These are phyloP conservation scores for Sporophila hypoxantha DNA, from an alignment of 2,113 vertebrate genomes.

Conservation along the genomic window DNA sequence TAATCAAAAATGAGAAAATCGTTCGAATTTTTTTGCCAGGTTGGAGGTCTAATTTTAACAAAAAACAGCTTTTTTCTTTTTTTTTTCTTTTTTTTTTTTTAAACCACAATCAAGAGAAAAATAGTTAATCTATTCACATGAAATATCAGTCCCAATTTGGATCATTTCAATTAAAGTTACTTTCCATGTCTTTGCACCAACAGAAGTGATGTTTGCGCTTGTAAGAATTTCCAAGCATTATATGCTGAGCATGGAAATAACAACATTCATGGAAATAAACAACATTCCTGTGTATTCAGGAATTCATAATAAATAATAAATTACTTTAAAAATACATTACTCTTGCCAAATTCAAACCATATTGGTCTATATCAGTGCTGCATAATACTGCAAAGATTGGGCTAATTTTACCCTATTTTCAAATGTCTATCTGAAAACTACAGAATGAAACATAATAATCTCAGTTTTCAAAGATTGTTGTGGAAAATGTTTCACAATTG, in stretches of 20 bases:
- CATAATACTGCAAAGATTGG: background rate
- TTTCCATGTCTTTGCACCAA: background rate
- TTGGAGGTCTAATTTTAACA: background rate
- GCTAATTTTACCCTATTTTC: background rate
- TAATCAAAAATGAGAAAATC: background rate
- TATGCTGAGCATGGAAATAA: background rate
- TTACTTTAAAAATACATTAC: background rate
- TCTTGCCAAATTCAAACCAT: background rate
- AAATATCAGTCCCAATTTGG: background rate
- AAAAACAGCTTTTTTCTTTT: background rate
- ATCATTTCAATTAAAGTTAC: background rate
- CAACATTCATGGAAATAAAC: background rate
- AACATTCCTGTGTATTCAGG: background rate
- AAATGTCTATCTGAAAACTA: background rate
- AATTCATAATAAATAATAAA: background rate
- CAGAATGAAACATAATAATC: background rate
- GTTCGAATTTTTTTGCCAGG: background rate
- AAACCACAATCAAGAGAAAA: background rate
- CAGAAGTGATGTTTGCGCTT: background rate
- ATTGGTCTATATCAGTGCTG: background rate
- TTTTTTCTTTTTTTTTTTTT: too few relatives aligned
- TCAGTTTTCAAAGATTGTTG: background rate
- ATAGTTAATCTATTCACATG: background rate
- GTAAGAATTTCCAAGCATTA: background rate
- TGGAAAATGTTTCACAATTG: background rate